Conservation (phyloP, 2,113 vertebrate genomes). For the Tupaia tana region DNA sequence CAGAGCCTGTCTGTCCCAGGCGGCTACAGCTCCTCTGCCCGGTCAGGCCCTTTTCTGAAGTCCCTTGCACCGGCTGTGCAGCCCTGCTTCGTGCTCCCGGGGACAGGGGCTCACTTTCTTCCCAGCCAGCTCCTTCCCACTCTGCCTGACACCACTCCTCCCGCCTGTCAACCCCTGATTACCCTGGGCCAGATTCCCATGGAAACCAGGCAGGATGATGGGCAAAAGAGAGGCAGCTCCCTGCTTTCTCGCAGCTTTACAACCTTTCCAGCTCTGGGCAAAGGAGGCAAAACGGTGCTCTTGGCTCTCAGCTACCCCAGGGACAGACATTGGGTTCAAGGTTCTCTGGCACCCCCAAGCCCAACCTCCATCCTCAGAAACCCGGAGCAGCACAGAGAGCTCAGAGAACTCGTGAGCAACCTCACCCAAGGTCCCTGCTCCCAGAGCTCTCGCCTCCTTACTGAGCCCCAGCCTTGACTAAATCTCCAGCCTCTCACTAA, state of each 20-base stretch:
- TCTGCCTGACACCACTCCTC: not conserved
- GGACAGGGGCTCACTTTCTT: constrained; percentile 3
- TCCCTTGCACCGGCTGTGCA: not conserved
- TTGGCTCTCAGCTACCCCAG: not conserved
- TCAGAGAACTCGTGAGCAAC: not conserved
- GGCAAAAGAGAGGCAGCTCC: not conserved
- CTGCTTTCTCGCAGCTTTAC: not conserved
- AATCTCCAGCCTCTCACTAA: not conserved
- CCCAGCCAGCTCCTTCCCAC: not conserved
- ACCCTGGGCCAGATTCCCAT: constrained; percentile 8
- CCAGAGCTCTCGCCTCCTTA: not conserved
- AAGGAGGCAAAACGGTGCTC: not conserved
- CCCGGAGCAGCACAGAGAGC: not conserved
- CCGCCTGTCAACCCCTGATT: constrained; percentile 19
- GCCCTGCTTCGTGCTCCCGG: not conserved
- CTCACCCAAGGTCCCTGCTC: not conserved
- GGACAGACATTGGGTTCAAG: not conserved
- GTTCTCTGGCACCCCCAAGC: not conserved
- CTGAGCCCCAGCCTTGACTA: not conserved
- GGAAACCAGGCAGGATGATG: constrained; percentile 32
- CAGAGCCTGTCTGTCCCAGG: not conserved
- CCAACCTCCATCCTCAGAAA: not conserved
- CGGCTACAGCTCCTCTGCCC: not conserved
- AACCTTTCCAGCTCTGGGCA: not conserved
- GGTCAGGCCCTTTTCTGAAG: not conserved